phyloP scores from a whole-genome alignment of 1,140 invertebrate species.

The Onthophagus taurus region DNA sequence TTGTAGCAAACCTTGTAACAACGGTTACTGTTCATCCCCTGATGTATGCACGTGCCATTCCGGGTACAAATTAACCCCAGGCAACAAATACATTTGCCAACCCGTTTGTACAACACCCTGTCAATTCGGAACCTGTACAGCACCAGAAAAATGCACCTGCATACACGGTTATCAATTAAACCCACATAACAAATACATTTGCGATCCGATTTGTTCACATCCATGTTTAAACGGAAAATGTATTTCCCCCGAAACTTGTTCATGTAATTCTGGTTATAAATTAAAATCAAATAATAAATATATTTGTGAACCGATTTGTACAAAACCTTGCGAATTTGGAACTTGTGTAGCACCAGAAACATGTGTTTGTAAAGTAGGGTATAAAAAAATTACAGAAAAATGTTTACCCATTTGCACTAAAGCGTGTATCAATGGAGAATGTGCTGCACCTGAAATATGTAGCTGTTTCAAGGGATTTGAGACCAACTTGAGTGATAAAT shows the following conservation, averaged over 20 bases:
- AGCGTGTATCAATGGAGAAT: conserved; percentile 44
- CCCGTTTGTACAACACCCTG: conserved; percentile 49
- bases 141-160: conserved; percentile 35
- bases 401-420: conserved; percentile 41
- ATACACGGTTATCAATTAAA: conserved; percentile 33
- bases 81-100: conserved; percentile 29
- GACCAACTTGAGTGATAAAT: neutral
- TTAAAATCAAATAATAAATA: neutral
- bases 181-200: conserved; percentile 27
- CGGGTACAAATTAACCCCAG: conserved; percentile 31
- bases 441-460: conserved; percentile 36
- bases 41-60: conserved; percentile 40
- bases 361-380: conserved; percentile 41
- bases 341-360: conserved; percentile 46
- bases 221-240: conserved; percentile 21
- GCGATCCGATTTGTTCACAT: conserved; percentile 37
- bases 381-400: conserved; percentile 19
- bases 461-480: conserved; percentile 1
- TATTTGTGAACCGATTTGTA: conserved; percentile 35
- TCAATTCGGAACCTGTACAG: conserved; percentile 35
- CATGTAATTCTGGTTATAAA: conserved; percentile 19
- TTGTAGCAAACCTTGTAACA: conserved; percentile 36
- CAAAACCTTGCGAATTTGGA: conserved; percentile 41
- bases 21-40: conserved; percentile 36
- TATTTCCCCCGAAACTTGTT: conserved; percentile 26